phyloP scores from a whole-genome alignment of 2,797 vertebrate genomes.

The Naso thynnoides region DNA sequence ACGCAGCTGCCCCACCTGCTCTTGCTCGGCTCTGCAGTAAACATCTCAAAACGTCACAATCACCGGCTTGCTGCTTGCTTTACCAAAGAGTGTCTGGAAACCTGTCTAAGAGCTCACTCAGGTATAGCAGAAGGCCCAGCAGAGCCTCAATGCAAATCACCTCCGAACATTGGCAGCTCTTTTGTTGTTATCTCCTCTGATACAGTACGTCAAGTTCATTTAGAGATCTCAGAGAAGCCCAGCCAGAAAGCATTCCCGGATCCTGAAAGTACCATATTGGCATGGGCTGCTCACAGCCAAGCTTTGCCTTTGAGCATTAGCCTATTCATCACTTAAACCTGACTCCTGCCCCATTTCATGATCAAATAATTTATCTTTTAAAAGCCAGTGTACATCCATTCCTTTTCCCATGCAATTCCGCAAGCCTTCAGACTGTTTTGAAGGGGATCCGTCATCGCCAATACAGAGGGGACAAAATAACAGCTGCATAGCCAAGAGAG shows the following conservation, averaged over 20 bases:
- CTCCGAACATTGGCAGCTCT: constrained; percentile 69
- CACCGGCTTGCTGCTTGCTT: constrained; percentile 56
- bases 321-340: constrained; percentile 51
- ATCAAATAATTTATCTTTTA: constrained; percentile 37
- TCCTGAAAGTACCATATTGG: constrained; percentile 49
- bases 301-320: constrained; percentile 57
- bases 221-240: constrained; percentile 54
- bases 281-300: constrained; percentile 27
- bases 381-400: constrained; percentile 15
- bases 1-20: constrained; percentile 20
- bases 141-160: constrained; percentile 76
- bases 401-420: constrained; percentile 18
- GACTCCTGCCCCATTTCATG: constrained; percentile 34
- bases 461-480: constrained; percentile 35
- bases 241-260: constrained; percentile 47
- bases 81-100: constrained; percentile 63
- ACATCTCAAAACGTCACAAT: constrained; percentile 70
- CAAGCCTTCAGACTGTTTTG: constrained; percentile 42
- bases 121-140: constrained; percentile 66
- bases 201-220: constrained; percentile 76
- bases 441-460: constrained; percentile 34
- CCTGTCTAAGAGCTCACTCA: constrained; percentile 74
- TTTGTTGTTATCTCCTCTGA: constrained; percentile 79
- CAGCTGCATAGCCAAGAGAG: constrained; percentile 29
- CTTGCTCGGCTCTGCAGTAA: constrained; percentile 58